Evolutionary conservation across 2,113 vertebrate genomes (phyloP).

Genomic region (Alligator mississippiensis): DNA sequence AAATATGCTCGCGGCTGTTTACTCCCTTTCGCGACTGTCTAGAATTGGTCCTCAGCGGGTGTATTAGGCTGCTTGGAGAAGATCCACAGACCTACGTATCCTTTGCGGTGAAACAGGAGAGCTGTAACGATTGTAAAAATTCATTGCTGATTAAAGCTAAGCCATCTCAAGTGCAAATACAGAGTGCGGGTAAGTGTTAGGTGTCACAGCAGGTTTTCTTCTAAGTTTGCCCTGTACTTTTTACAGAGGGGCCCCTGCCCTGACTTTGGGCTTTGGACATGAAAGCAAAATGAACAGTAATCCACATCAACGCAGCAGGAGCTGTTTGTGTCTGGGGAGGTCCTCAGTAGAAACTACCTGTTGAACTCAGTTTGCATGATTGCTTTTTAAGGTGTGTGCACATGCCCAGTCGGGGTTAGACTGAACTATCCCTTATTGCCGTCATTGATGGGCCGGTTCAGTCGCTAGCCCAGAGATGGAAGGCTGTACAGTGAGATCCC

Average conservation of each 20-base stretch:
- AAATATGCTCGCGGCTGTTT: neutral
- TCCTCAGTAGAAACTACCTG: neutral
- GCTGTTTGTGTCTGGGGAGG: neutral
- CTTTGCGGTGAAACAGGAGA: neutral
- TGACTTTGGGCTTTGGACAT: neutral
- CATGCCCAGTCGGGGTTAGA: neutral
- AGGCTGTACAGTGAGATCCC: fast-evolving
- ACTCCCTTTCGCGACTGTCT: neutral
- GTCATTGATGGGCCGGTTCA: neutral
- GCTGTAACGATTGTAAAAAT: neutral
- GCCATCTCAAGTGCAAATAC: too few relatives aligned
- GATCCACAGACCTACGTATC: neutral
- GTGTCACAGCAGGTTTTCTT: neutral
- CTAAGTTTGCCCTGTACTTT: neutral
- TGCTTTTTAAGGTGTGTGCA: neutral
- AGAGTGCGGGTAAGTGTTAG: neutral
- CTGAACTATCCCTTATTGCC: neutral
- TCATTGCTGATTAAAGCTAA: neutral
- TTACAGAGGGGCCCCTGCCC: neutral
- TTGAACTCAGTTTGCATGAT: neutral
- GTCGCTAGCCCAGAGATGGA: neutral
- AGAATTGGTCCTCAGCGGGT: neutral
- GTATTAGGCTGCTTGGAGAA: neutral
- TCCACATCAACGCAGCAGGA: neutral
- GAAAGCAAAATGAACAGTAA: neutral